Evolutionary conservation across 2,888 invertebrate genomes (phyloP), one percentile per base, ranked within the genome.

Genomic region (Pecten maximus): DNA sequence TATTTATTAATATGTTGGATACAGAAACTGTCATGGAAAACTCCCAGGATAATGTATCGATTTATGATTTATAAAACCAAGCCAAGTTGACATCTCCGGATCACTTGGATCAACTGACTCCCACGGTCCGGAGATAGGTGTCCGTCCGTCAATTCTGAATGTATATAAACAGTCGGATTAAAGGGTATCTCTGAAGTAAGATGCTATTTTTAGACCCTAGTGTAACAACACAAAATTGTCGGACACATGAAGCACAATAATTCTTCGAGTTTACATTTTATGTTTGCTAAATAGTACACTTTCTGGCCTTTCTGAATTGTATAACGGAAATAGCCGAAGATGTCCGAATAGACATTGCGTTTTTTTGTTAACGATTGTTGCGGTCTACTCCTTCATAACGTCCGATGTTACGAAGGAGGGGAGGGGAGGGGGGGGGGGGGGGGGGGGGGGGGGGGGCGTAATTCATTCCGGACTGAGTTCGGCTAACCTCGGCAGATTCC

Each of bases 1-100:
- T 28, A 74, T 74, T 74, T 74, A 74, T 35, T 60, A 60, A 60
- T 60, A 60, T n/a, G n/a, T 60, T n/a, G 60, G 60, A 60, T 23
- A 60, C 2, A 6, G 60, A 23, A n/a, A 60, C 23, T 60, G n/a
- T 60, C 2, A 6, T 8, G 60, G 23, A 23, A 60, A 8, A 23
- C 23, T 60, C 23, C 60, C n/a, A 16, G 0, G n/a, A 60, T 6
- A 60, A 23, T 60, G 35, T 74, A 74, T 35, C 4, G 74, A 74
- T 74, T 74, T 15, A 28, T 28, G 35, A 6, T 74, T 74, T 74
- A 74, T 74, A 74, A 35, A 35, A 8, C 4, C 6, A 74, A 35
- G 28, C 16, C 44, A 2, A 23, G 35, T 23, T 15, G 35, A 74
- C 12, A 74, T 35, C 28, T 74, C 74, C 35, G 35, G 74, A 35